Percentiles rank a stretch among this genome's conserved stretches.
Conservation (phyloP, 2,113 vertebrate species). For the Bos javanicus region DNA sequence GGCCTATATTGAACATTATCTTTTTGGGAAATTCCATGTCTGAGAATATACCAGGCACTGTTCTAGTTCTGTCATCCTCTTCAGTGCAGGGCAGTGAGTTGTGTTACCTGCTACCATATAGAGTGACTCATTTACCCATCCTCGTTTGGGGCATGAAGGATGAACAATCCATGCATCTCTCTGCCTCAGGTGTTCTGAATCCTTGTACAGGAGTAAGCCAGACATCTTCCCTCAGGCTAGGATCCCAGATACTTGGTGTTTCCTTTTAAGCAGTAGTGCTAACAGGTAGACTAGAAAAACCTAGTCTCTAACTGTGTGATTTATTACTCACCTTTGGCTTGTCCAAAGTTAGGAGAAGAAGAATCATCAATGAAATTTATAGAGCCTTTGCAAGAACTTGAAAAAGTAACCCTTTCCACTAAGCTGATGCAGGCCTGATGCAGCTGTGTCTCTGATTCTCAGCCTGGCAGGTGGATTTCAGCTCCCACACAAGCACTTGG, state of each 20-base stretch:
- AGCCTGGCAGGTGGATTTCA: not conserved
- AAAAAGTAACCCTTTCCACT: not conserved
- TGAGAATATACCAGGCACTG: not conserved
- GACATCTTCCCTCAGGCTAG: not conserved
- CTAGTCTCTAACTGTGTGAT: not conserved
- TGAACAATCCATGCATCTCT: not conserved
- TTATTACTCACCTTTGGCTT: conserved; percentile 8
- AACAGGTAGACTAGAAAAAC: not conserved
- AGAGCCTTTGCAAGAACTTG: not conserved
- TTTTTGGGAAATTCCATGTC: not conserved
- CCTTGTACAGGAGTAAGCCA: not conserved
- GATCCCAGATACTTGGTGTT: not conserved
- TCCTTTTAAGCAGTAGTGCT: not conserved
- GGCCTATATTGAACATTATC: not conserved
- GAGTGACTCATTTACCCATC: not conserved
- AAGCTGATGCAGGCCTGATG: not conserved
- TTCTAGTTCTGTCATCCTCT: not conserved
- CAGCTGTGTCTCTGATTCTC: not conserved
- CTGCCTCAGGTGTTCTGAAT: not conserved
- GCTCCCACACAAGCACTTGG: not conserved
- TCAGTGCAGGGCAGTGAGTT: not conserved
- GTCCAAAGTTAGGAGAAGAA: not conserved
- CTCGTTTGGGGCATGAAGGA: not conserved
- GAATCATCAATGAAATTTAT: not conserved
- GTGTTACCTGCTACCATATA: not conserved